These are phyloP conservation scores for Myiagra hebetior DNA, from an alignment of 2,113 vertebrate genomes.

Conservation along the genomic window DNA sequence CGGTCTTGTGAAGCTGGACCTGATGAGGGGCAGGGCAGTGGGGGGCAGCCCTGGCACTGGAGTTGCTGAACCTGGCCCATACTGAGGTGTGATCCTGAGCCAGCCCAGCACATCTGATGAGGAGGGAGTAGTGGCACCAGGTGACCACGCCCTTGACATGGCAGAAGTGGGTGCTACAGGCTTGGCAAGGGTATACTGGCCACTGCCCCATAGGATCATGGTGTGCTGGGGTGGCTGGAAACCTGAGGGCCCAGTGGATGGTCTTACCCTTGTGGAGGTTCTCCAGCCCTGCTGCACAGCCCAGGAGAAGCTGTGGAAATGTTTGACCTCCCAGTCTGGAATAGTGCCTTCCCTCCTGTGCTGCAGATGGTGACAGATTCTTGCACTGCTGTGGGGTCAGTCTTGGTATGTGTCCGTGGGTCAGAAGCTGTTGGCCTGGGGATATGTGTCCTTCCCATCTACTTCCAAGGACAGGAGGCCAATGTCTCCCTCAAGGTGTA, in stretches of 20 bases:
- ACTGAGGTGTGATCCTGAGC: neutral
- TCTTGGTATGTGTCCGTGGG: accelerated
- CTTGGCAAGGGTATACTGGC: neutral
- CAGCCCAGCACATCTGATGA: neutral
- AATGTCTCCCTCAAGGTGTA: neutral
- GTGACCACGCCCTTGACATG: neutral
- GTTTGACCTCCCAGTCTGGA: neutral
- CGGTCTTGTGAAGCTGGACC: too few relatives aligned
- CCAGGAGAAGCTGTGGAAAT: neutral
- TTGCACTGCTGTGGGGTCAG: neutral
- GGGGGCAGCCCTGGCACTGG: neutral
- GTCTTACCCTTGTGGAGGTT: neutral
- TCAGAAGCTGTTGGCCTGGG: neutral
- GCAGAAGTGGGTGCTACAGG: neutral
- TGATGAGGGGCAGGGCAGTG: neutral
- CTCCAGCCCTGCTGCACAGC: neutral
- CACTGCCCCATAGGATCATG: accelerated
- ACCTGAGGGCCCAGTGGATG: neutral
- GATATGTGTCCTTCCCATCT: neutral
- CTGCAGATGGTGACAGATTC: neutral
- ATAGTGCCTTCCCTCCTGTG: too few relatives aligned
- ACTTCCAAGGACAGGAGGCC: neutral
- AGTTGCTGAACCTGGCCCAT: neutral
- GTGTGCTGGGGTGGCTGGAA: neutral
- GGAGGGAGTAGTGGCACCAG: neutral